A percentile compares a stretch with the other conserved stretches of the same genome.
phyloP scores from a whole-genome alignment of 2,888 invertebrate genomes.

The Stenodema calcarata region DNA sequence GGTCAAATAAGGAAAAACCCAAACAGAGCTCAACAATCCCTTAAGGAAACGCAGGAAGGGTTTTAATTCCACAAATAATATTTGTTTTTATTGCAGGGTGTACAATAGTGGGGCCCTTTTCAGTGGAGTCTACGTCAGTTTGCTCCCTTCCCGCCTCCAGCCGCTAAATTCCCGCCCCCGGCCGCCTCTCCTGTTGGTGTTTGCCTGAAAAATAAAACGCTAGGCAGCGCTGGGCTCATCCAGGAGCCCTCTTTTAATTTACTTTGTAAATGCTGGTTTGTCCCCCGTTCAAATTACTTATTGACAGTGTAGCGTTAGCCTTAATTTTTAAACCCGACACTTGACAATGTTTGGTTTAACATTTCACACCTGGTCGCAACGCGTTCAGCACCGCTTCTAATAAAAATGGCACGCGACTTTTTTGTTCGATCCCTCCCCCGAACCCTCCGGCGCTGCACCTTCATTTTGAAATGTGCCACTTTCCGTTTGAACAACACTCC shows the following conservation, averaged over 20 bases:
- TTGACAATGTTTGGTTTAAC: conserved; percentile 44
- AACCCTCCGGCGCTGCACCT: neutral
- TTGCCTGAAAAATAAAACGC: conserved; percentile 49
- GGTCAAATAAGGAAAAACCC: conserved; percentile 7
- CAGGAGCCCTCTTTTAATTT: conserved; percentile 38
- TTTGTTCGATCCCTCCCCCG: neutral
- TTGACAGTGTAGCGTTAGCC: conserved; percentile 46
- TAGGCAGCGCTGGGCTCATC: conserved; percentile 29
- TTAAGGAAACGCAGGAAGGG: conserved; percentile 25
- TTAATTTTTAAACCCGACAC: conserved; percentile 45
- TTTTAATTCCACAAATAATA: conserved; percentile 32
- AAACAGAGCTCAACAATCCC: conserved; percentile 7
- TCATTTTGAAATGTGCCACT: neutral
- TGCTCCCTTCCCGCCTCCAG: neutral
- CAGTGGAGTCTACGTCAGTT: neutral
- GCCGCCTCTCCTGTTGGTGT: conserved; percentile 3
- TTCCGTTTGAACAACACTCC: too few relatives aligned
- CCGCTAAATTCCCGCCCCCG: neutral
- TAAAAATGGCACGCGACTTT: conserved; percentile 37
- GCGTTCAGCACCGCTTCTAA: conserved; percentile 12
- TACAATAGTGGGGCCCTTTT: conserved; percentile 7
- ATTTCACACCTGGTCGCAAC: conserved; percentile 44
- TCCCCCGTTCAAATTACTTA: conserved; percentile 46
- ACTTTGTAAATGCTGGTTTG: conserved; percentile 44
- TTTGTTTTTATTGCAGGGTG: conserved; percentile 30